A percentile compares a stretch with the other conserved stretches of the same genome.
Conservation (phyloP, 2,888 invertebrate genomes). For the Mystacides longicornis region DNA sequence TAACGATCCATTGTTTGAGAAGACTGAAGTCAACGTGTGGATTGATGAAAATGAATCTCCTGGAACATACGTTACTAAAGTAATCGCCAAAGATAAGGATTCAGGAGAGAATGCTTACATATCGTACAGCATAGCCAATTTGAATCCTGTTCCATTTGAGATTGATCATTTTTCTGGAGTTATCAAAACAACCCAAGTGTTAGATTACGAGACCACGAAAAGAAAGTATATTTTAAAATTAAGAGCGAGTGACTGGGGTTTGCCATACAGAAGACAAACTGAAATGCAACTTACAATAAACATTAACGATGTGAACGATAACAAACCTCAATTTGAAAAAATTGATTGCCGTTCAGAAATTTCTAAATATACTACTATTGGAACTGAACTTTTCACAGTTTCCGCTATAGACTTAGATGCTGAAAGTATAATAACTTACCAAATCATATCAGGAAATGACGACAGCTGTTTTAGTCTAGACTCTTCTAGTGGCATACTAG, state of each 20-base stretch:
- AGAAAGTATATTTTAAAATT: conserved; percentile 74
- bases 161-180: conserved; percentile 91
- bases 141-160: conserved; percentile 86
- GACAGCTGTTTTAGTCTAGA: conserved; percentile 86
- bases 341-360: conserved; percentile 79
- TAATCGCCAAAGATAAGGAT: conserved; percentile 82
- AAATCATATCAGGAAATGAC: conserved; percentile 80
- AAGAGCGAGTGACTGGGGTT: conserved; percentile 92
- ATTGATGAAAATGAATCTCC: conserved; percentile 84
- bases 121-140: conserved; percentile 87
- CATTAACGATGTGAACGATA: conserved; percentile 85
- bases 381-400: conserved; percentile 75
- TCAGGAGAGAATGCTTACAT: conserved; percentile 93
- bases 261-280: conserved; percentile 85
- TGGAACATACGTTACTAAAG: conserved; percentile 76
- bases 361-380: conserved; percentile 65
- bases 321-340: conserved; percentile 84
- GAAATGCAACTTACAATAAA: conserved; percentile 79
- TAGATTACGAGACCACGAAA: conserved; percentile 89
- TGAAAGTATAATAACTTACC: conserved; percentile 83
- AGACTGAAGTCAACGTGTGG: conserved; percentile 60
- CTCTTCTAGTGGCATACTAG: conserved; percentile 69
- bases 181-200: conserved; percentile 69
- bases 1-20: conserved; percentile 84
- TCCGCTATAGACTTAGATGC: conserved; percentile 92